Percentiles rank a stretch among this genome's conserved stretches.
These are phyloP conservation scores for Punctoribates punctum DNA, from an alignment of 2,888 invertebrate species.

Conservation along the genomic window DNA sequence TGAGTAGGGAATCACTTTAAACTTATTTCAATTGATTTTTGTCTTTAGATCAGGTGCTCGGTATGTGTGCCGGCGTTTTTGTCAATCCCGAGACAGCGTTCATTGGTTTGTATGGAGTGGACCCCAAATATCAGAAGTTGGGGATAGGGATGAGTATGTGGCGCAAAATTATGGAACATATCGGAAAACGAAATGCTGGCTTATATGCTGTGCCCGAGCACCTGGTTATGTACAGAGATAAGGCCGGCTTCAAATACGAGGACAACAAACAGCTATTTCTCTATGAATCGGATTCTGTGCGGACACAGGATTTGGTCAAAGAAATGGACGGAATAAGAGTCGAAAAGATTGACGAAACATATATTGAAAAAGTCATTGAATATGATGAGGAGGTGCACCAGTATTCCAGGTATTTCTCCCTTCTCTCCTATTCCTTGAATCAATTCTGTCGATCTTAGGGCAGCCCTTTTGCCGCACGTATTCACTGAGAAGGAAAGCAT, in stretches of 20 bases:
- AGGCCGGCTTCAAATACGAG: constrained; percentile 40
- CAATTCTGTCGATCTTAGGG: neutral
- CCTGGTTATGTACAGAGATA: constrained; percentile 46
- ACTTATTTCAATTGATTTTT: neutral
- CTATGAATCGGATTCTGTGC: constrained; percentile 31
- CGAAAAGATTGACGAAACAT: constrained; percentile 13
- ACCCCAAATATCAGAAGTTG: constrained; percentile 45
- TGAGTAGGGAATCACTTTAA: neutral
- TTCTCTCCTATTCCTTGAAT: too few relatives aligned
- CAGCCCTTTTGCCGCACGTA: constrained; percentile 32
- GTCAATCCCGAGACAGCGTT: constrained; percentile 46
- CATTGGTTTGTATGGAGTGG: constrained; percentile 48
- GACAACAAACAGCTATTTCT: constrained; percentile 36
- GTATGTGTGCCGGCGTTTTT: constrained; percentile 46
- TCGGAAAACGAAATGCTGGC: constrained; percentile 47
- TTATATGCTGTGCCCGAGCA: constrained; percentile 48
- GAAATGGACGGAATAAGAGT: neutral
- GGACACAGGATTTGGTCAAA: constrained; percentile 36
- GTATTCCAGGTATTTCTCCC: constrained; percentile 29
- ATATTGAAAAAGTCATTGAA: constrained; percentile 12
- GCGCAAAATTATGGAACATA: constrained; percentile 46
- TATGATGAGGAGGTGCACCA: constrained; percentile 40
- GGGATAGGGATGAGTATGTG: constrained; percentile 48
- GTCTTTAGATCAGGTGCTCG: constrained; percentile 45
- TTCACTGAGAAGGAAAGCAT: constrained; percentile 36